phyloP scores from a whole-genome alignment of 2,113 vertebrate genomes.

The Sinocyclocheilus anophthalmus region DNA sequence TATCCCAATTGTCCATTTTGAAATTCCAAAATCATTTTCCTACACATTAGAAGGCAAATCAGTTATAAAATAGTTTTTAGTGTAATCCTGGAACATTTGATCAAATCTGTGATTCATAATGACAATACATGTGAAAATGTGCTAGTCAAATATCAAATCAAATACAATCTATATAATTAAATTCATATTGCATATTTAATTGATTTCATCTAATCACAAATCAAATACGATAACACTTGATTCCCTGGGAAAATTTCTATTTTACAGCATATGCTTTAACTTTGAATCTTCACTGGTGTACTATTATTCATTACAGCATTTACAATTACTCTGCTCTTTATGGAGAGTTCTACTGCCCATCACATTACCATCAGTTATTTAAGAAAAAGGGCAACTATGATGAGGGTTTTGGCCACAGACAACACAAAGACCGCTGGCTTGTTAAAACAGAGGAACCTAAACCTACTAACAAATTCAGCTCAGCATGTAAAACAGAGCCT shows the following conservation, averaged over 20 bases:
- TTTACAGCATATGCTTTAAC: not conserved
- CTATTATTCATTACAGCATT: conserved; percentile 67
- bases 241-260: not conserved
- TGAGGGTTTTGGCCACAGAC: conserved; percentile 75
- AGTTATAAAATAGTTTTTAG: not conserved
- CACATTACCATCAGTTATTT: conserved; percentile 78
- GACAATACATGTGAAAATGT: not conserved
- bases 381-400: conserved; percentile 78
- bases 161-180: not conserved
- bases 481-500: conserved; percentile 53
- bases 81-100: not conserved
- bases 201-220: not conserved
- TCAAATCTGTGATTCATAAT: conserved; percentile 3
- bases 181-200: not conserved
- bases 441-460: conserved; percentile 61
- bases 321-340: conserved; percentile 76
- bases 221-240: not conserved
- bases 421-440: conserved; percentile 78
- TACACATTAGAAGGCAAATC: not conserved
- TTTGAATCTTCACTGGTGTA: not conserved
- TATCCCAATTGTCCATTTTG: not conserved
- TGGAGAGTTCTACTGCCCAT: conserved; percentile 78
- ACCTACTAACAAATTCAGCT: conserved; percentile 43
- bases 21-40: not conserved
- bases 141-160: not conserved